Evolutionary conservation across 2,797 vertebrate genomes (phyloP).

Genomic region (Adelosebastes latens): DNA sequence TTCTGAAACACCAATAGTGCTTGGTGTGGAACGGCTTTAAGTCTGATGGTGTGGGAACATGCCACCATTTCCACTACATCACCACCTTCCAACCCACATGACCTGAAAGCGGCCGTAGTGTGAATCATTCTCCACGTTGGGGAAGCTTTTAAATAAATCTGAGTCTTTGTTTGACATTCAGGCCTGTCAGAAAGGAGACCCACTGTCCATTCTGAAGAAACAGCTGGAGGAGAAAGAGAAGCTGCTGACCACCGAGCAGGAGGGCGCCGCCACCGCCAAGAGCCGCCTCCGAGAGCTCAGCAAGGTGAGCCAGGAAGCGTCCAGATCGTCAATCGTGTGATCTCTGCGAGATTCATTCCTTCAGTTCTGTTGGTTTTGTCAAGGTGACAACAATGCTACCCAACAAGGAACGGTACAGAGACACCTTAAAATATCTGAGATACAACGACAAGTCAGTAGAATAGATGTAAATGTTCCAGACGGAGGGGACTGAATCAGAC

Average conservation of each 20-base stretch:
- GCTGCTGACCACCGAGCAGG: constrained; percentile 84
- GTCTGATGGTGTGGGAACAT: too few relatives aligned
- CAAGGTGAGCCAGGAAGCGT: constrained; percentile 77
- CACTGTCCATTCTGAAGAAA: constrained; percentile 83
- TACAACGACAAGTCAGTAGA: neutral
- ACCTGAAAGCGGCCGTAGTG: too few relatives aligned
- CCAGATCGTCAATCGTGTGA: neutral
- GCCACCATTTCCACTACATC: too few relatives aligned
- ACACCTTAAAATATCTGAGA: neutral
- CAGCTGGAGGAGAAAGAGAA: constrained; percentile 92
- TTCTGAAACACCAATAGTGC: too few relatives aligned
- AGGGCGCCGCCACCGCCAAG: constrained; percentile 78
- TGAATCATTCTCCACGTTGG: too few relatives aligned
- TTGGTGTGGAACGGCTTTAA: too few relatives aligned
- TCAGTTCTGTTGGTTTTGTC: neutral
- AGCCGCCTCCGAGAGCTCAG: constrained; percentile 85
- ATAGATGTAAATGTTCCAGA: neutral
- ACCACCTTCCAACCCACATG: too few relatives aligned
- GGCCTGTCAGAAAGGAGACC: constrained; percentile 89
- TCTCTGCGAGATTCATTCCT: neutral
- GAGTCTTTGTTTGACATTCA: constrained; percentile 33
- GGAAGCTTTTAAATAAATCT: neutral
- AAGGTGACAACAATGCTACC: neutral
- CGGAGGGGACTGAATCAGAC: neutral
- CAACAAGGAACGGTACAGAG: neutral